Conservation (phyloP, 1,140 invertebrate species). For the Aphelinus certus region DNA sequence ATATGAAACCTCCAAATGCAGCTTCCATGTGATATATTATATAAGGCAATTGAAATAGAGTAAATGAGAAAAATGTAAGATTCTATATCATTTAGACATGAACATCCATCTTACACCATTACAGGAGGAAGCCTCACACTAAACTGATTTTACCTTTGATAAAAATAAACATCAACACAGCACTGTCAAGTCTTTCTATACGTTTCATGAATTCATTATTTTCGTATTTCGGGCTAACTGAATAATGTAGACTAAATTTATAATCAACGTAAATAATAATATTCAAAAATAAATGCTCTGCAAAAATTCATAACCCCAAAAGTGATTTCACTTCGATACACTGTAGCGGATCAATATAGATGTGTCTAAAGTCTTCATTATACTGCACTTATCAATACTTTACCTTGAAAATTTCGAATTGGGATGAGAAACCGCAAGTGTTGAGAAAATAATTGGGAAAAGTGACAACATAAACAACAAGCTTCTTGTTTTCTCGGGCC, state of each 20-base stretch:
- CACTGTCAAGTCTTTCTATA: neutral
- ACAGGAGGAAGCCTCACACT: too few species aligned
- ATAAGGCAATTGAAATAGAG: too few species aligned
- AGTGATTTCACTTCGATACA: neutral
- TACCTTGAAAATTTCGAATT: neutral
- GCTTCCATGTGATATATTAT: too few species aligned
- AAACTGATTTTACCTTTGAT: too few species aligned
- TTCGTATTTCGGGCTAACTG: neutral
- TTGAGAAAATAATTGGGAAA: neutral
- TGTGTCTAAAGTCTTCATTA: neutral
- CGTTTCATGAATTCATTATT: neutral
- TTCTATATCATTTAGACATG: too few species aligned
- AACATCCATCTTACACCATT: too few species aligned
- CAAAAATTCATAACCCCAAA: conserved; percentile 26
- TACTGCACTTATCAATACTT: neutral
- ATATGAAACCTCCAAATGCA: too few species aligned
- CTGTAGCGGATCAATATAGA: neutral
- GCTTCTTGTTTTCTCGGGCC: conserved; percentile 1
- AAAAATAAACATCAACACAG: neutral
- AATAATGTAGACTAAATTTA: neutral
- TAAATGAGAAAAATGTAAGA: too few species aligned
- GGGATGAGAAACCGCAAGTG: neutral
- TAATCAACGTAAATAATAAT: neutral
- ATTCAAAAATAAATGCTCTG: neutral
- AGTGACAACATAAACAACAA: conserved; percentile 15